Evolutionary conservation across 53 echinoderm and acorn worm genomes (phyloP), one percentile per base, ranked within the genome.

Genomic region (Henricia sp.): DNA sequence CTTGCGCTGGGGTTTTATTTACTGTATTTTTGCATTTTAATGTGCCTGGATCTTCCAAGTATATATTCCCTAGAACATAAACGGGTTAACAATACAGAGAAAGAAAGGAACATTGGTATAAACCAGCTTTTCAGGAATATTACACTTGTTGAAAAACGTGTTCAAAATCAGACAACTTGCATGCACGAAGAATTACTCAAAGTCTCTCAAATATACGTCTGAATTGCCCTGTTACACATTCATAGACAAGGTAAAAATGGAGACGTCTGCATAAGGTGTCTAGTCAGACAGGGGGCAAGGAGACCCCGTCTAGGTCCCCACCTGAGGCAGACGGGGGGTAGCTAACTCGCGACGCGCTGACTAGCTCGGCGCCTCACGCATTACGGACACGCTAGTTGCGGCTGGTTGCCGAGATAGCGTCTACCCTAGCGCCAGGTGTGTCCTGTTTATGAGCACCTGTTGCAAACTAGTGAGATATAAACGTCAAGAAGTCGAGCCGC

Each of bases 401-500:
- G 80, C 80, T 80, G 80, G 80, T 64, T 46, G 63, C 44, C 63
- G 29, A 80, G 80, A 80, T 80, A 80, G 80, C 80, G 80, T 80
- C 80, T 48, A 20, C 64, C 28, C 63, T 30, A 44, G 63, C 80
- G 48, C 63, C 80, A 80, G 80, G 80, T 80, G 80, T 80, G 80
- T 80, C 80, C 80, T 80, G 80, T 80, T 80, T 80, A 30, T 80
- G 46, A 46, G 20, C 80, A 80, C 80, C 80, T 80, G 80, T 80
- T 23, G 30, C 39, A 0, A 12, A 4, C 4, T n/a, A 50, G 48
- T 8, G 13, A 46, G 48, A 46, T 14, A 46, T 46, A 23, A 58
- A 57, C 76, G 75, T 40, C 36, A 56, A 60, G 39, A 6, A 28
- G 25, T 59, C 40, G 27, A 12, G 58, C 76, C 42, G 26, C 1